Conservation (phyloP, 2,113 vertebrate species). For the Vireo altiloquus region DNA sequence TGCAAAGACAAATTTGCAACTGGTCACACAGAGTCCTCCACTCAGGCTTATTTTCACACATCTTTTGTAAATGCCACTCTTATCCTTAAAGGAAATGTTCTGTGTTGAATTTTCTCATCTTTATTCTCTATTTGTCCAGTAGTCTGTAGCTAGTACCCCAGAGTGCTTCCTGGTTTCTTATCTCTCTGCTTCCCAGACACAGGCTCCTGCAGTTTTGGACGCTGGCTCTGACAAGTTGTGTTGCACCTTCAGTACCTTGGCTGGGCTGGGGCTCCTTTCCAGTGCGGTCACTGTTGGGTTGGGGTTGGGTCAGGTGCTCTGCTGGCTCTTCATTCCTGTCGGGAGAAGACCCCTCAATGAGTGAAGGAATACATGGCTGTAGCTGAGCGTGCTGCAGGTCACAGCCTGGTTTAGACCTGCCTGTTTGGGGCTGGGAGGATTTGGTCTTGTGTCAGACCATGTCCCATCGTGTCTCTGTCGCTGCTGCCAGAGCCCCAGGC, state of each 20-base stretch:
- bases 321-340: background rate
- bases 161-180: background rate
- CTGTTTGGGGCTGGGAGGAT: background rate
- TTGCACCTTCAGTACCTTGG: background rate
- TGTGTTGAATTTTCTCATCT: slow-evolving; percentile 21
- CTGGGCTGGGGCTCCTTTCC: background rate
- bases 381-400: background rate
- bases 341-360: rapidly evolving
- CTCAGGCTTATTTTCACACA: background rate
- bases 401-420: background rate
- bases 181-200: background rate
- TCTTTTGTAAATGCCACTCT: slow-evolving; percentile 4
- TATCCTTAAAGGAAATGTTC: background rate
- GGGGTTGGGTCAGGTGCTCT: background rate
- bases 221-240: background rate
- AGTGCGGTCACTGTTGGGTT: background rate
- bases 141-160: background rate
- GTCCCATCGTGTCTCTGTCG: rapidly evolving
- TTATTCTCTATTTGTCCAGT: background rate
- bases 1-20: background rate
- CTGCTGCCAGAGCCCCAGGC: background rate
- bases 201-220: background rate
- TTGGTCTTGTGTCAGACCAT: background rate
- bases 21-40: background rate
- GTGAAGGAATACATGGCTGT: background rate